Conservation (phyloP, 2,797 vertebrate species). For the Lophius americanus region DNA sequence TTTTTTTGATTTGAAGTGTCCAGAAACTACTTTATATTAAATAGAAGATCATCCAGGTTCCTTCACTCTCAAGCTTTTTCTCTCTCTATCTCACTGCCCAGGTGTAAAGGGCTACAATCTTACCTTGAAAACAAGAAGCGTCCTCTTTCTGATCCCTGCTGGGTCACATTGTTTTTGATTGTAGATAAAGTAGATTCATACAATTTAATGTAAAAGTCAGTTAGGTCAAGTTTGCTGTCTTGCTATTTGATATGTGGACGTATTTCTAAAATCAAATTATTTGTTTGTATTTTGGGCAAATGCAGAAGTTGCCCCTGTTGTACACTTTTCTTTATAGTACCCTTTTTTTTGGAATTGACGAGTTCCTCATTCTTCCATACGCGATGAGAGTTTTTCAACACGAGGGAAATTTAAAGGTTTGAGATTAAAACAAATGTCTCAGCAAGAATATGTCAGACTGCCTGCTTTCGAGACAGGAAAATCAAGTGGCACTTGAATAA, state of each 20-base stretch:
- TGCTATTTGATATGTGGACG: not conserved
- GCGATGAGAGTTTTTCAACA: no score
- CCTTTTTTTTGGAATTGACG: no score
- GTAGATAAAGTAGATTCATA: not conserved
- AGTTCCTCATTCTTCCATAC: no score
- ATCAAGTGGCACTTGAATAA: conserved; percentile 58
- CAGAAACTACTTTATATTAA: no score
- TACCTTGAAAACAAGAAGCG: conserved; percentile 9
- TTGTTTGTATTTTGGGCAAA: not conserved
- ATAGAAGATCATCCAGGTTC: no score
- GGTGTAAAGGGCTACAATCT: not conserved
- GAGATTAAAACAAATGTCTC: not conserved
- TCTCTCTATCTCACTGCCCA: no score
- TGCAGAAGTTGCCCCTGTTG: not conserved
- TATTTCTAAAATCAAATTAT: not conserved
- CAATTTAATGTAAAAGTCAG: not conserved
- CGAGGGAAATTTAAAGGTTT: not conserved
- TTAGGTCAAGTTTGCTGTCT: not conserved
- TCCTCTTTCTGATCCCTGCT: not conserved
- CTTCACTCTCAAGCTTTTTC: no score
- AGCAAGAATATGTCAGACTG: conserved; percentile 29
- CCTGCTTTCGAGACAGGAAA: conserved; percentile 22
- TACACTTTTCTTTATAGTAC: no score
- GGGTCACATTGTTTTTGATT: not conserved
- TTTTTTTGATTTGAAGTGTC: no score